These are phyloP conservation scores for Cheilosia impressa DNA, from an alignment of 2,888 invertebrate species.

Conservation along the genomic window DNA sequence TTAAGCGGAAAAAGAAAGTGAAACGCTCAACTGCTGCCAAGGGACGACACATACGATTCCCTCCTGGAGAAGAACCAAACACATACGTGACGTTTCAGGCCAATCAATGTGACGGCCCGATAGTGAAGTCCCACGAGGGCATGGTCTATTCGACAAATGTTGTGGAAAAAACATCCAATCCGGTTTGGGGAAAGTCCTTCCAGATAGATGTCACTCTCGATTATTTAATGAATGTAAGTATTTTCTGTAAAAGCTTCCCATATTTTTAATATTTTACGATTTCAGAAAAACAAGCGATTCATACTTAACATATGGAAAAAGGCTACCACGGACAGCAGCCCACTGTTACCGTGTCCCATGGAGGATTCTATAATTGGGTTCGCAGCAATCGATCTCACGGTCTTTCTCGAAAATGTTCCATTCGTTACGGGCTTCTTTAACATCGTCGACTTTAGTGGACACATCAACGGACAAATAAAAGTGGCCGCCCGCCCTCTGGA, in stretches of 20 bases:
- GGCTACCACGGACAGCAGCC: constrained; percentile 82
- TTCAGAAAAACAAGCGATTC: constrained; percentile 85
- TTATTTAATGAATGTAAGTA: constrained; percentile 85
- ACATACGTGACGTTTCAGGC: constrained; percentile 87
- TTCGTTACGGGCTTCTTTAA: constrained; percentile 87
- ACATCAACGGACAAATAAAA: constrained; percentile 87
- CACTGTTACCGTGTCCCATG: constrained; percentile 84
- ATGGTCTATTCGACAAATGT: constrained; percentile 84
- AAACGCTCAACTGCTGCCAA: constrained; percentile 77
- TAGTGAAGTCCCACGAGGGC: constrained; percentile 82
- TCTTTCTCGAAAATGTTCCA: constrained; percentile 84
- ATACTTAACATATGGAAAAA: constrained; percentile 87
- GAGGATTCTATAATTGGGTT: constrained; percentile 86
- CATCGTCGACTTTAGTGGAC: constrained; percentile 86
- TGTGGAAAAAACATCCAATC: constrained; percentile 84
- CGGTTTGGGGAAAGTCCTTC: constrained; percentile 85
- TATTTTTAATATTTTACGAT: constrained; percentile 21
- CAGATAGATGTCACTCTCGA: constrained; percentile 84
- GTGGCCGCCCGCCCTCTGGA: constrained; percentile 86
- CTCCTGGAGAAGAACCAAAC: constrained; percentile 84
- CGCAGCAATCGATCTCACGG: constrained; percentile 86
- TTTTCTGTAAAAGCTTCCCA: too few species aligned
- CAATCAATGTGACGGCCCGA: constrained; percentile 77
- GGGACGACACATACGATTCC: constrained; percentile 78
- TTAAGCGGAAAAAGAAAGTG: constrained; percentile 77